Evolutionary conservation across 2,113 vertebrate genomes (phyloP).

Genomic region (Recurvirostra avosetta): DNA sequence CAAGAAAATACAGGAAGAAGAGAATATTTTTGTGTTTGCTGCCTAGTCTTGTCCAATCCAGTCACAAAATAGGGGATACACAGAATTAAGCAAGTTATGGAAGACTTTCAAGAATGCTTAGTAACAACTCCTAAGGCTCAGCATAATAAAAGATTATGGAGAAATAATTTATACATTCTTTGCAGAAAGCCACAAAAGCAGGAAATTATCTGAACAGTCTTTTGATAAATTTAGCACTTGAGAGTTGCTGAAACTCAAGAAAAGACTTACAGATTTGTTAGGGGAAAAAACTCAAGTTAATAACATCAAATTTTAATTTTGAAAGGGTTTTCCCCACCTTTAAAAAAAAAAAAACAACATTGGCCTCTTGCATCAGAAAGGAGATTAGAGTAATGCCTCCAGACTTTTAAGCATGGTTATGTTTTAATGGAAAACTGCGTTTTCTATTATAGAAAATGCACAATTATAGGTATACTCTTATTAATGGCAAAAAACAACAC

Average conservation of each 20-base stretch:
- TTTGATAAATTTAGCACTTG: neutral
- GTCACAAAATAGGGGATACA: neutral
- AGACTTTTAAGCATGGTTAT: neutral
- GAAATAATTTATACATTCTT: neutral
- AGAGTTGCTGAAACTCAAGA: neutral
- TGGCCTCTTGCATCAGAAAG: neutral
- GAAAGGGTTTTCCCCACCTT: neutral
- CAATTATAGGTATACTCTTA: neutral
- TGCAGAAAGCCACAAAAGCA: neutral
- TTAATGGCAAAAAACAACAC: neutral
- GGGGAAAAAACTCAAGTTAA: neutral
- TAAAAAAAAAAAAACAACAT: neutral
- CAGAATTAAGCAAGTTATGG: neutral
- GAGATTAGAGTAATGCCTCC: neutral
- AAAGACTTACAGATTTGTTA: neutral
- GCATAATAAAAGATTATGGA: neutral
- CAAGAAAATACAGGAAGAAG: neutral
- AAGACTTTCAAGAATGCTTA: neutral
- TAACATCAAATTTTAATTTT: neutral
- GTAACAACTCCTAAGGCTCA: neutral
- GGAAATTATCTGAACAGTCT: neutral
- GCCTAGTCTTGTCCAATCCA: neutral
- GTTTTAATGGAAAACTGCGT: neutral
- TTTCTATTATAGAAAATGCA: neutral
- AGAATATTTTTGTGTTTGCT: neutral